Evolutionary conservation across 2,888 invertebrate species (phyloP).

Genomic region (Mimas tiliae): DNA sequence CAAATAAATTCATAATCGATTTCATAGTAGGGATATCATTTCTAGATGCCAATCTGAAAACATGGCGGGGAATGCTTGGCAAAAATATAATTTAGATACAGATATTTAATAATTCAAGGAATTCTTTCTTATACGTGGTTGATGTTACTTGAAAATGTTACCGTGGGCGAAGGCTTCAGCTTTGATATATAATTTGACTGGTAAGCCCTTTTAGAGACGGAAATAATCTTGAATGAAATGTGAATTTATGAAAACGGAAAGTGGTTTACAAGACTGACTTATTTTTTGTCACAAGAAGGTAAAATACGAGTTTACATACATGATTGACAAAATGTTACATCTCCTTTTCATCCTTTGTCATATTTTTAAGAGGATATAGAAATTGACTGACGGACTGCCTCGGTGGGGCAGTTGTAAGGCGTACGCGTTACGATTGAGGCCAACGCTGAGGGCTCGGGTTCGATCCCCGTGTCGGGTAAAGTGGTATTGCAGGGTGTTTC

Average conservation of each 20-base stretch:
- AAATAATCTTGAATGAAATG: neutral
- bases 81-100: slow-evolving; percentile 12
- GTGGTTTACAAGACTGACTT: neutral
- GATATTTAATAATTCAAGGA: slow-evolving; percentile 18
- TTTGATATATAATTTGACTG: slow-evolving; percentile 13
- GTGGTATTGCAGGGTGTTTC: too few relatives aligned
- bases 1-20: too few relatives aligned
- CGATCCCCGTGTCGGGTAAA: too few relatives aligned
- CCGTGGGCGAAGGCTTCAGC: neutral
- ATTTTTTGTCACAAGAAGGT: neutral
- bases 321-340: too few relatives aligned
- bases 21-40: neutral
- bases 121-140: neutral
- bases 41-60: neutral
- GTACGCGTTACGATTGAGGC: too few relatives aligned
- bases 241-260: neutral
- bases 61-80: neutral
- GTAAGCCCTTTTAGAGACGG: neutral
- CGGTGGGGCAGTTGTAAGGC: too few relatives aligned
- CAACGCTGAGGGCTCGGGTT: too few relatives aligned
- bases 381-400: too few relatives aligned
- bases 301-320: too few relatives aligned
- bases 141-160: neutral
- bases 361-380: too few relatives aligned
- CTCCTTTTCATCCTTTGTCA: too few relatives aligned